Conservation (phyloP, 2,797 vertebrate genomes). For the Neostethus bicornis region DNA sequence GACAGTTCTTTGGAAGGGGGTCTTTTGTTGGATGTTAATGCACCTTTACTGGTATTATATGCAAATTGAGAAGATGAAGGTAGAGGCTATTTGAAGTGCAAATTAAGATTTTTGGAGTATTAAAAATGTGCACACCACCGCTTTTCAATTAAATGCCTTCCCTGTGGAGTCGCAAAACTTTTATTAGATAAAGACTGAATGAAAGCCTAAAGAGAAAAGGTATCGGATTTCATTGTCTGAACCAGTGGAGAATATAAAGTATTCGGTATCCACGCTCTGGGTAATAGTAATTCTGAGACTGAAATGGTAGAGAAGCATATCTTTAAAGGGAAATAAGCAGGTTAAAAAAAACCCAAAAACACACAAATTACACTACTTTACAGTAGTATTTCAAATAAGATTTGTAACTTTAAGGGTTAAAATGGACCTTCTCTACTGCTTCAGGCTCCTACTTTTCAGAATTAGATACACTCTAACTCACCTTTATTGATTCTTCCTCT, state of each 20-base stretch:
- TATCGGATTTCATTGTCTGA: slow-evolving; percentile 38
- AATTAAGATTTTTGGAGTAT: slow-evolving; percentile 74
- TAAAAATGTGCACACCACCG: slow-evolving; percentile 62
- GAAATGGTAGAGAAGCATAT: slow-evolving; percentile 5
- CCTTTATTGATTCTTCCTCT: slow-evolving; percentile 43
- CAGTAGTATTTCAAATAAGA: not conserved
- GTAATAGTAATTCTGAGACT: slow-evolving; percentile 25
- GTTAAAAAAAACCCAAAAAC: slow-evolving; percentile 24
- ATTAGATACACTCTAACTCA: slow-evolving; percentile 29
- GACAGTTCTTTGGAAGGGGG: slow-evolving; percentile 46
- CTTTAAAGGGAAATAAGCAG: slow-evolving; percentile 7
- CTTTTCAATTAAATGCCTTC: slow-evolving; percentile 77
- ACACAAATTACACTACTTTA: slow-evolving; percentile 13
- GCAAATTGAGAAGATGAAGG: slow-evolving; percentile 70
- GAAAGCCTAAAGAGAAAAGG: slow-evolving; percentile 44
- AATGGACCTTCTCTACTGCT: slow-evolving; percentile 19
- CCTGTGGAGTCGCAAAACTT: slow-evolving; percentile 63
- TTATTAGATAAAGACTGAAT: slow-evolving; percentile 62
- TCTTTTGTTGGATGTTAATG: slow-evolving; percentile 75
- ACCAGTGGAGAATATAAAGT: slow-evolving; percentile 39
- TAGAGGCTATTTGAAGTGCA: slow-evolving; percentile 73
- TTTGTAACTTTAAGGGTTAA: slow-evolving; percentile 2
- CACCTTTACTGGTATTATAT: slow-evolving; percentile 75
- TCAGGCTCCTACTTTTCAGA: slow-evolving; percentile 15
- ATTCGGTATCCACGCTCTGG: slow-evolving; percentile 32